Base-by-base conservation (phyloP, 2,113 vertebrate species). In the Lampris megalopsis region DNA sequence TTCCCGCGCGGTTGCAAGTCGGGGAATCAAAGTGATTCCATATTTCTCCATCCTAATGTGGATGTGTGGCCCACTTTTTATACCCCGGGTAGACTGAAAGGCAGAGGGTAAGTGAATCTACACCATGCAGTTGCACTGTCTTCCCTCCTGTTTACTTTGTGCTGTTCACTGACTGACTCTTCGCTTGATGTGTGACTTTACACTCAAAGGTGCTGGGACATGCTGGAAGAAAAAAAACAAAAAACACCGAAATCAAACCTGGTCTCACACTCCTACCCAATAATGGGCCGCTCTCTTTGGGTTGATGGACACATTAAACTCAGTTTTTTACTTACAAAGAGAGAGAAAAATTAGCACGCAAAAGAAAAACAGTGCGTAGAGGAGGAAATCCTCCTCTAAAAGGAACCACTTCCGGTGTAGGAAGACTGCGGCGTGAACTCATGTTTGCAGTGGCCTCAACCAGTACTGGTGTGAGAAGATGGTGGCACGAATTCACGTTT, bases 171-270 rank as follows among this genome's bases (percentile, higher is more conserved):
- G 41, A 52, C 63, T 84, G 82, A 66, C 73, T 82, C 86, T 91
- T 73, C 86, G 63, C 88, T 86, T 77, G 85, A 87, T 60, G 69
- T 62, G 69, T 80, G 67, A 57, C 62, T 4, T 73, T 43, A 49
- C 65, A 82, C 89, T 76, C 69, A 0, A 6, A 77, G 63, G 70
- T 58, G 9, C 70, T 0, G 4, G 77, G 64, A 79, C 84, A 86
- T 84, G 79, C 81, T 75, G 54, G 64, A 43, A 76, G 76, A 70
- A 76, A 70, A 53, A 69, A 83, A 77, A 71, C 68, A 86, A 85
- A 75, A 83, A 80, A 65, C 86, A 83, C 73, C 84, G 77, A 47
- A 71, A 63, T 85, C 79, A 89, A 82, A 89, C 86, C 90, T 75
- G 87, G 40, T 86, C 84, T 81, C 80, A 85, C 71, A 54, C 58